These are phyloP conservation scores for Eupithecia vulgata DNA, from an alignment of 2,888 invertebrate genomes.

Conservation along the genomic window DNA sequence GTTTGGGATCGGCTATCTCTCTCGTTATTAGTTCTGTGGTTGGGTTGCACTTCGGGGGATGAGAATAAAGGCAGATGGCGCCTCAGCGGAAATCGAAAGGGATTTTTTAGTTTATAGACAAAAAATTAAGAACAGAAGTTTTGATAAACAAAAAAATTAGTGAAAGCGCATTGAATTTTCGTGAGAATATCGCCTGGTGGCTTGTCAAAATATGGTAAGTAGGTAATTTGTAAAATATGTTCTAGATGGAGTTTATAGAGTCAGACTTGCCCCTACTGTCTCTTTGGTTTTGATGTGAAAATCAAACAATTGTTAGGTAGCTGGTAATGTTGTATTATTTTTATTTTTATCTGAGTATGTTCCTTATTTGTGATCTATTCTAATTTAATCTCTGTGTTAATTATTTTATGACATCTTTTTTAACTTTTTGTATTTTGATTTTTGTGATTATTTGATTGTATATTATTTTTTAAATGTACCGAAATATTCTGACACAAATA, in stretches of 20 bases:
- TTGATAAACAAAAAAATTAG: conserved; percentile 59
- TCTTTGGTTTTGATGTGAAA: no score
- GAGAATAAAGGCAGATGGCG: conserved; percentile 78
- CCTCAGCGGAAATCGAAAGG: conserved; percentile 82
- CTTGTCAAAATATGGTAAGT: neutral
- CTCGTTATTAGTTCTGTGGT: conserved; percentile 10
- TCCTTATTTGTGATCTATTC: no score
- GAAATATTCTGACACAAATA: no score
- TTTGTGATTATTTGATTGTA: no score
- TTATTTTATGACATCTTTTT: no score
- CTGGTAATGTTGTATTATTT: no score
- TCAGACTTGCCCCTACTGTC: neutral
- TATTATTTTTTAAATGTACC: no score
- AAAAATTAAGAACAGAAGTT: conserved; percentile 65
- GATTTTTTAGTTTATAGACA: conserved; percentile 63
- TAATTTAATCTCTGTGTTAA: no score
- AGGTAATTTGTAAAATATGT: neutral
- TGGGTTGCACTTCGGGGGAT: conserved; percentile 18
- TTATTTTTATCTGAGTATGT: no score
- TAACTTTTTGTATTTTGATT: no score
- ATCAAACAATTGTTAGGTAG: no score
- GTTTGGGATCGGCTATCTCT: conserved; percentile 3
- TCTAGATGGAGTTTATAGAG: neutral
- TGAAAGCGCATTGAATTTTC: conserved; percentile 66
- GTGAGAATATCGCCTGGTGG: conserved; percentile 50